These are phyloP conservation scores for Otus scops DNA, from an alignment of 2,797 vertebrate species.

Conservation along the genomic window DNA sequence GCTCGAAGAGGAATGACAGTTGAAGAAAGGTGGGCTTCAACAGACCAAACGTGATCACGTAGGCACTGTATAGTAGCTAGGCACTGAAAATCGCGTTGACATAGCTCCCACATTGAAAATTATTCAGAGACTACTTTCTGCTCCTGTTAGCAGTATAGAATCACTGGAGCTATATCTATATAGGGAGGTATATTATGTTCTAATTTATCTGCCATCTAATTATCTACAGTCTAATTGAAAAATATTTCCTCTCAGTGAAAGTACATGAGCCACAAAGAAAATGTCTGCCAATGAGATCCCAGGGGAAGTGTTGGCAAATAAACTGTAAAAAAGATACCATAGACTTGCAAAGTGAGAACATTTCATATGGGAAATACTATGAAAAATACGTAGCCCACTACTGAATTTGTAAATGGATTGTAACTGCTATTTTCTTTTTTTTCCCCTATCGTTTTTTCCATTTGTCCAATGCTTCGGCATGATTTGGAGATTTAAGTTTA, in stretches of 20 bases:
- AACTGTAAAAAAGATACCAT: slow-evolving; percentile 32
- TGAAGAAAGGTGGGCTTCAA: background rate
- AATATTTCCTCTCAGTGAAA: slow-evolving; percentile 52
- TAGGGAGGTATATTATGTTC: slow-evolving; percentile 8
- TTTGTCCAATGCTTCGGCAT: background rate
- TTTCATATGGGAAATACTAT: background rate
- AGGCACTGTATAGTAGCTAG: background rate
- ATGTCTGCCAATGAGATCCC: slow-evolving; percentile 53
- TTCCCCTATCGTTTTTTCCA: background rate
- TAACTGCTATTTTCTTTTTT: background rate
- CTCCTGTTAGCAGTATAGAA: background rate
- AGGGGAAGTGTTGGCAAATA: slow-evolving; percentile 42
- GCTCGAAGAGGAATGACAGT: fast-evolving
- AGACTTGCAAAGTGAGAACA: slow-evolving; percentile 4
- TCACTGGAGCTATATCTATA: background rate
- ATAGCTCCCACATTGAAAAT: background rate
- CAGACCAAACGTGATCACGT: background rate
- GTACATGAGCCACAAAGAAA: slow-evolving; percentile 61
- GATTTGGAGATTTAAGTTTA: slow-evolving; percentile 8
- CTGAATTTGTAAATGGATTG: background rate
- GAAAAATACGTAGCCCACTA: background rate
- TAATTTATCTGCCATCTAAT: slow-evolving; percentile 64
- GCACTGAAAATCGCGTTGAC: background rate
- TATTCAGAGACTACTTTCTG: background rate
- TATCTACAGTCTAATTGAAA: slow-evolving; percentile 60